Evolutionary conservation across 2,113 vertebrate genomes (phyloP), one percentile per base, ranked within the genome.

Genomic region (Macaca nemestrina): DNA sequence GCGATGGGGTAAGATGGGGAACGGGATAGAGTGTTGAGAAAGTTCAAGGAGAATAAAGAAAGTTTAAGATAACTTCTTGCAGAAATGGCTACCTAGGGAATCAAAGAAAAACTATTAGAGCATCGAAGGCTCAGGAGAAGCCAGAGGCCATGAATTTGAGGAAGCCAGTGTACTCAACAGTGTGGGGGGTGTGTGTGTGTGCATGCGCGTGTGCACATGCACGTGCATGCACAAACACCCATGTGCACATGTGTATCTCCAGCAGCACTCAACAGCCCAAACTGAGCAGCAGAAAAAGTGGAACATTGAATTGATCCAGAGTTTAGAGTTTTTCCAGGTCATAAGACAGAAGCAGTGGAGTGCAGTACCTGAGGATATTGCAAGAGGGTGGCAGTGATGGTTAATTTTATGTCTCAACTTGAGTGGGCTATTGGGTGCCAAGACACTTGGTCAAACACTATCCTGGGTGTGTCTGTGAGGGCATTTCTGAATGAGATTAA

Each of bases 161-260:
- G 80, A 40, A 32, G 30, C n/a, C 70, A 55, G 38, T 52, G 45
- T n/a, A 48, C 45, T 57, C 30, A 45, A 45, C 57, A 20, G 2
- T 16, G 6, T 61, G 3, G 59, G 59, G 25, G 59, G 25, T 3
- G 20, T 40, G 18, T 6, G 13, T n/a, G 48, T 59, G 50, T 30
- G 43, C 20, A 43, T 43, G 38, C 13, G 50, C 20, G 3, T 55
- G 40, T 30, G 45, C 4, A 16, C 0, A 2, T 1, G 5, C 9
- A 2, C 10, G 16, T 48, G 40, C 59, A 27, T 55, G 35, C 8
- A 4, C 72, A 23, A 1, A 1, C 30, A 35, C 10, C 2, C 32
- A 22, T 1, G 1, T 5, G 20, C n/a, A 4, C 22, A 8, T 35
- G 27, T 67, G 27, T 6, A 3, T 30, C 38, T 27, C 87, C 30